Percentiles rank a stretch among this genome's conserved stretches.
phyloP scores from a whole-genome alignment of 23 tunicate species.

The Ciona savignyi region DNA sequence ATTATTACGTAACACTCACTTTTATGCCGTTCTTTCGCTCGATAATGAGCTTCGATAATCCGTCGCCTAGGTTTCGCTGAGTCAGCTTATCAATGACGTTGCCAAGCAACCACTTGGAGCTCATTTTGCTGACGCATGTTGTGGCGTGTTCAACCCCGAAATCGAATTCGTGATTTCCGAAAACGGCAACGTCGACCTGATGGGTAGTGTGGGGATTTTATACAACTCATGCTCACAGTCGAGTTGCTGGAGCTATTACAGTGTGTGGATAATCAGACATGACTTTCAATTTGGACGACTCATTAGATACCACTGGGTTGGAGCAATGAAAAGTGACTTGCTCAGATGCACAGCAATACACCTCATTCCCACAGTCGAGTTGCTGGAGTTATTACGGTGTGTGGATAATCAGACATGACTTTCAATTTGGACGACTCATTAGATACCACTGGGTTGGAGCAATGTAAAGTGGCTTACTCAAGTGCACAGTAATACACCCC shows the following conservation, averaged over 20 bases:
- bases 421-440: too few relatives aligned
- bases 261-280: too few relatives aligned
- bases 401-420: too few relatives aligned
- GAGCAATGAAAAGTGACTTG: not conserved
- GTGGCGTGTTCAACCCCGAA: slow-evolving; percentile 78
- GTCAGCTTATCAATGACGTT: slow-evolving; percentile 62
- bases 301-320: not conserved
- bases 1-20: slow-evolving; percentile 18
- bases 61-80: slow-evolving; percentile 37
- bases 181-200: slow-evolving; percentile 78
- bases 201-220: too few relatives aligned
- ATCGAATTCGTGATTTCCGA: slow-evolving; percentile 96
- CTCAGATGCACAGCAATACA: not conserved
- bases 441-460: too few relatives aligned
- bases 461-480: too few relatives aligned
- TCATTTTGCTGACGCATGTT: slow-evolving; percentile 41
- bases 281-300: not conserved
- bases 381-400: too few relatives aligned
- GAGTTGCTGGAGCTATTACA: too few relatives aligned
- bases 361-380: too few relatives aligned
- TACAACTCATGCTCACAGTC: not conserved
- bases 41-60: slow-evolving; percentile 19
- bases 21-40: slow-evolving; percentile 45
- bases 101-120: slow-evolving; percentile 72
- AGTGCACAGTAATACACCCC: too few relatives aligned